These are phyloP conservation scores for Popillia japonica DNA, from an alignment of 1,140 invertebrate genomes.

Conservation along the genomic window DNA sequence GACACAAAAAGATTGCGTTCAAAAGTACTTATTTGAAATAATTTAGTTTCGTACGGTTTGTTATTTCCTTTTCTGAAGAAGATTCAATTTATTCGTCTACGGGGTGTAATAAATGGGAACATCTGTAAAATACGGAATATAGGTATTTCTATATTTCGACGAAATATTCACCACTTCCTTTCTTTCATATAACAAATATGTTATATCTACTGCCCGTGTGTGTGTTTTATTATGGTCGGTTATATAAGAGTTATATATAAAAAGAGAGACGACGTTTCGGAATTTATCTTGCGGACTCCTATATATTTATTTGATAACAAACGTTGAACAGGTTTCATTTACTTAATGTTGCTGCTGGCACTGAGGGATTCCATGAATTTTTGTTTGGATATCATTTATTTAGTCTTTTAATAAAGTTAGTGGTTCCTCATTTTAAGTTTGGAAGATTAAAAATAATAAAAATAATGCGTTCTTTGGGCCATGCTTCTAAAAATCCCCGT, in stretches of 20 bases:
- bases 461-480: too few species aligned
- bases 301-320: too few species aligned
- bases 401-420: too few species aligned
- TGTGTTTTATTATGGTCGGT: slow-evolving; percentile 22
- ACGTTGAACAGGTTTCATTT: too few species aligned
- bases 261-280: too few species aligned
- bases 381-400: too few species aligned
- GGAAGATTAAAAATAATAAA: too few species aligned
- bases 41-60: slow-evolving; percentile 27
- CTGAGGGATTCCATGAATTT: too few species aligned
- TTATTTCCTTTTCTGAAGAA: slow-evolving; percentile 19
- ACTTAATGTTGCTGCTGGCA: too few species aligned
- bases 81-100: slow-evolving; percentile 35
- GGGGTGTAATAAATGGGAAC: slow-evolving; percentile 25
- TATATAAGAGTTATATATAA: not conserved
- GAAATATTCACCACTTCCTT: slow-evolving; percentile 12
- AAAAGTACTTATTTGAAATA: slow-evolving; percentile 34
- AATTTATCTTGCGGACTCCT: too few species aligned
- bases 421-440: too few species aligned
- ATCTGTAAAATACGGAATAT: slow-evolving; percentile 33
- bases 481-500: too few species aligned
- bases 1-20: slow-evolving; percentile 30
- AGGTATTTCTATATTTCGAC: slow-evolving; percentile 25
- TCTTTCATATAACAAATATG: slow-evolving; percentile 14
- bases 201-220: not conserved